Conservation (phyloP, 2,888 invertebrate species). For the Griposia aprilina region DNA sequence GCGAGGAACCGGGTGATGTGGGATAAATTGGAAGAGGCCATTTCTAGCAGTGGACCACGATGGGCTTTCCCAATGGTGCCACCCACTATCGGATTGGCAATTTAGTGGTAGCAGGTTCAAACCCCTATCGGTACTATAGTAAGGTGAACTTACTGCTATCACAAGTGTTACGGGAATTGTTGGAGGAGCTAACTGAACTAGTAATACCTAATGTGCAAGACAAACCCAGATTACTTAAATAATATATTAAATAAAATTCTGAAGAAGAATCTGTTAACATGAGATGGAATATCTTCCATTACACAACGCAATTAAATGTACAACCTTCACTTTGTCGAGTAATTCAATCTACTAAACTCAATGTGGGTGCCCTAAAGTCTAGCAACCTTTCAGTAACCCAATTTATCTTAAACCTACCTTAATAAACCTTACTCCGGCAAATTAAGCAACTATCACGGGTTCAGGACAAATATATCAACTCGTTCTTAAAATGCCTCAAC, state of each 20-base stretch:
- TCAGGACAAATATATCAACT: slow-evolving; percentile 60
- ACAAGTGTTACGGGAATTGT: too few relatives aligned
- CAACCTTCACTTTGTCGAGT: not conserved
- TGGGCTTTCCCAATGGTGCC: too few relatives aligned
- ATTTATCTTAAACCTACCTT: slow-evolving; percentile 27
- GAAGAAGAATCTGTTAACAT: too few relatives aligned
- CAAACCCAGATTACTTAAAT: too few relatives aligned
- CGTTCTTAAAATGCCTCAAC: slow-evolving; percentile 65
- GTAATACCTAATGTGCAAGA: too few relatives aligned
- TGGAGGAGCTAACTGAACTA: too few relatives aligned
- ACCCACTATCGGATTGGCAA: too few relatives aligned
- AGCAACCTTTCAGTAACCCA: slow-evolving; percentile 36
- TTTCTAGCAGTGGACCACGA: too few relatives aligned
- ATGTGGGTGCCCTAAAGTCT: slow-evolving; percentile 28
- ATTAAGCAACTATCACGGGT: slow-evolving; percentile 53
- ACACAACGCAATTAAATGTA: not conserved
- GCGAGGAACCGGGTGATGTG: not conserved
- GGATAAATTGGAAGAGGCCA: not conserved
- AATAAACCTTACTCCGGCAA: slow-evolving; percentile 19
- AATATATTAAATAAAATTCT: too few relatives aligned
- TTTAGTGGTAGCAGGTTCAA: too few relatives aligned
- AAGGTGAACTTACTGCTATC: too few relatives aligned
- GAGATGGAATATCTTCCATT: not conserved
- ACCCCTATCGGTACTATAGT: too few relatives aligned
- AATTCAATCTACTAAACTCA: slow-evolving; percentile 1